These are phyloP conservation scores for Leptobrachium leishanense DNA, from an alignment of 2,113 vertebrate species.

Conservation along the genomic window DNA sequence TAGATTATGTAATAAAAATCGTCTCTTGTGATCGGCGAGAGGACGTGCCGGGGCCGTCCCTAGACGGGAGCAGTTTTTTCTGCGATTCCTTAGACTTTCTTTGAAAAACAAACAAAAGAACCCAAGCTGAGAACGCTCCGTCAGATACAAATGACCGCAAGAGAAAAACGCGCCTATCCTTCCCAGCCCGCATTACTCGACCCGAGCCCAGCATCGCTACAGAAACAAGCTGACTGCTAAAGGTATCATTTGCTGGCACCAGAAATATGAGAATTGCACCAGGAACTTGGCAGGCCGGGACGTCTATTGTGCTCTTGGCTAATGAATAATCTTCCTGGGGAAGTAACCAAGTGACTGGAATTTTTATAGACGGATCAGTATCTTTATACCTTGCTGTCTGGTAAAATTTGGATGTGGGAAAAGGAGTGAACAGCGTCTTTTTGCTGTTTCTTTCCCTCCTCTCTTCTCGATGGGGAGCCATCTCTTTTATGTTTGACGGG, in stretches of 20 bases:
- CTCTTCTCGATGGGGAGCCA: neutral
- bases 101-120: too few species aligned
- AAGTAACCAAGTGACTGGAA: slow-evolving; percentile 34
- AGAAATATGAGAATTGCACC: neutral
- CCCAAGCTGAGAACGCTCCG: too few species aligned
- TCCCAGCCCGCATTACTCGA: too few species aligned
- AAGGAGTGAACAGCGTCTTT: too few species aligned
- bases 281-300: neutral
- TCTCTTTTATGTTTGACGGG: neutral
- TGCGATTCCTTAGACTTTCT: too few species aligned
- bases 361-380: slow-evolving; percentile 31
- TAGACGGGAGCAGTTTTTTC: too few species aligned
- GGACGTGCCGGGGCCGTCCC: too few species aligned
- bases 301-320: slow-evolving; percentile 25
- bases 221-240: neutral
- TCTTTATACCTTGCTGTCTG: slow-evolving; percentile 6
- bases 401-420: neutral
- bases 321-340: slow-evolving; percentile 24
- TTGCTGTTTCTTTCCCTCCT: neutral
- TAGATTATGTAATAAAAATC: too few species aligned
- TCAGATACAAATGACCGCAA: too few species aligned
- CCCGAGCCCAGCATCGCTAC: neutral
- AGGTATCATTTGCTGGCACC: slow-evolving; percentile 11
- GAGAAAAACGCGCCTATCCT: too few species aligned
- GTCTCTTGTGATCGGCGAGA: too few species aligned